Evolutionary conservation across 1,140 invertebrate species (phyloP).

Genomic region (Musca vetustissima): DNA sequence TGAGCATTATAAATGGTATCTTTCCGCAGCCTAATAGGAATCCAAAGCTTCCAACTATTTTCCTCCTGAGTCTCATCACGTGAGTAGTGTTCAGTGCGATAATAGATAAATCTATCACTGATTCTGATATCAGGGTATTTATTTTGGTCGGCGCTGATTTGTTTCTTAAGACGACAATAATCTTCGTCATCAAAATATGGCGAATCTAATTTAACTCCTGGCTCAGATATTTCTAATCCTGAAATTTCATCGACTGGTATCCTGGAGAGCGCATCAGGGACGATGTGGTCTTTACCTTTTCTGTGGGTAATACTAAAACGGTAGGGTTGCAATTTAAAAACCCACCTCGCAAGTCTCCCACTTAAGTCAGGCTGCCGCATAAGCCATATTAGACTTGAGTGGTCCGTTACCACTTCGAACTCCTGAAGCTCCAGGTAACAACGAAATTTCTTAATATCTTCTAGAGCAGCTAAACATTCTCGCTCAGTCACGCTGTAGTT

Average conservation of each 20-base stretch:
- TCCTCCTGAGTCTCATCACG: conserved; percentile 2
- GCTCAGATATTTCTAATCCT: background rate
- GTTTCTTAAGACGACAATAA: no score
- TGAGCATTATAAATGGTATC: conserved; percentile 2
- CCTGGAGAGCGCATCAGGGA: conserved; percentile 52
- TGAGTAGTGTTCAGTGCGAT: no score
- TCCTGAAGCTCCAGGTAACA: conserved; percentile 34
- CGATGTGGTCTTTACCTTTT: conserved; percentile 43
- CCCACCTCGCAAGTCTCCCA: conserved; percentile 27
- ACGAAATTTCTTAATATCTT: conserved; percentile 50
- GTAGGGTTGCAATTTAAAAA: conserved; percentile 18
- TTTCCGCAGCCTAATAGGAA: background rate
- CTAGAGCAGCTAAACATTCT: conserved; percentile 56
- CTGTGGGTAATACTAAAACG: conserved; percentile 45
- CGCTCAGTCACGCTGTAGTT: conserved; percentile 35
- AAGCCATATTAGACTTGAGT: conserved; percentile 29
- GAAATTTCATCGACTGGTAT: background rate
- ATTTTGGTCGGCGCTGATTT: no score
- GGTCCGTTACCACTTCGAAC: conserved; percentile 28
- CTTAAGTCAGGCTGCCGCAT: conserved; percentile 30
- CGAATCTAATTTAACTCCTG: conserved; percentile 11
- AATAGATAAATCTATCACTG: no score
- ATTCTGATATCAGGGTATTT: no score
- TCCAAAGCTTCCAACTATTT: conserved; percentile 15
- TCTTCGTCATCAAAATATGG: no score